Evolutionary conservation across 2,113 vertebrate species (phyloP).

Genomic region (Amazona vittata): DNA sequence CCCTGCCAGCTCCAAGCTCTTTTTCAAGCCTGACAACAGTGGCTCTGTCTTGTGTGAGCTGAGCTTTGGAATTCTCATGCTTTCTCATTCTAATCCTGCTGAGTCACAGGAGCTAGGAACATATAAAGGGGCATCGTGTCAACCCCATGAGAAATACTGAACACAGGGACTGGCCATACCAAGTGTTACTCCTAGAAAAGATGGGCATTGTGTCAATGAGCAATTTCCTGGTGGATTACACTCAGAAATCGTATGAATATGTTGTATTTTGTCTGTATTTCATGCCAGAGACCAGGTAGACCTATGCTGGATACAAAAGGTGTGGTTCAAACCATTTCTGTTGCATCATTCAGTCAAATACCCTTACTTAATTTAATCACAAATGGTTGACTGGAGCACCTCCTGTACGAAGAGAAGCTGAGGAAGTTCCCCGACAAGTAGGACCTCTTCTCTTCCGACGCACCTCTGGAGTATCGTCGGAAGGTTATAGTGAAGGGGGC

Average conservation of each 20-base stretch:
- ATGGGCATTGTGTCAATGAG: neutral
- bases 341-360: neutral
- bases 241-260: neutral
- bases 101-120: neutral
- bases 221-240: neutral
- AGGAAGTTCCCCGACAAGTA: too few species aligned
- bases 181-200: neutral
- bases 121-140: neutral
- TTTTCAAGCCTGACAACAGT: neutral
- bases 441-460: too few species aligned
- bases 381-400: neutral
- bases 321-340: neutral
- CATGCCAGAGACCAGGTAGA: neutral
- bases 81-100: neutral
- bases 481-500: too few species aligned
- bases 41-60: neutral
- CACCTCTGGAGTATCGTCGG: too few species aligned
- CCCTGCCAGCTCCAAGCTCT: neutral
- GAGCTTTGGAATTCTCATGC: neutral
- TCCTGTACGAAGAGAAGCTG: too few species aligned
- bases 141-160: neutral
- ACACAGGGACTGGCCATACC: neutral
- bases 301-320: neutral
- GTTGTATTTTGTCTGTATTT: neutral
- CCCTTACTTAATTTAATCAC: neutral